A percentile compares a stretch with the other conserved stretches of the same genome.
These are phyloP conservation scores for rabbit (Oryctolagus cuniculus) DNA, from an alignment of 2,113 vertebrate genomes.

Conservation along the genomic window mOryCun1.1 NC_091432.1:29274501-29275000, in stretches of 20 bases:
- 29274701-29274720: constrained; percentile 45
- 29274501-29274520: constrained; percentile 62
- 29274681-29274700: constrained; percentile 48
- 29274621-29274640: constrained; percentile 80
- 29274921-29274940: not conserved
- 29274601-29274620: constrained; percentile 79
- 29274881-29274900: not conserved
- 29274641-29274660: constrained; percentile 65
- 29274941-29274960: not conserved
- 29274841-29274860: not conserved
- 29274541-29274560: constrained; percentile 51
- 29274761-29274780: constrained; percentile 55
- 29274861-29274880: not conserved
- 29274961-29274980: not conserved
- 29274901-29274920: not conserved
- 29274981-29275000: not conserved
- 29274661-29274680: constrained; percentile 2
- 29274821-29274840: constrained; percentile 27
- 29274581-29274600: constrained; percentile 76
- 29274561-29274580: constrained; percentile 78
- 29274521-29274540: constrained; percentile 79
- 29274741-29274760: not conserved
- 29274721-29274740: not conserved
- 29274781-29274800: constrained; percentile 10
- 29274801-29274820: constrained; percentile 42